phyloP scores from a whole-genome alignment of 2,888 invertebrate genomes.

The Diploptera punctata region DNA sequence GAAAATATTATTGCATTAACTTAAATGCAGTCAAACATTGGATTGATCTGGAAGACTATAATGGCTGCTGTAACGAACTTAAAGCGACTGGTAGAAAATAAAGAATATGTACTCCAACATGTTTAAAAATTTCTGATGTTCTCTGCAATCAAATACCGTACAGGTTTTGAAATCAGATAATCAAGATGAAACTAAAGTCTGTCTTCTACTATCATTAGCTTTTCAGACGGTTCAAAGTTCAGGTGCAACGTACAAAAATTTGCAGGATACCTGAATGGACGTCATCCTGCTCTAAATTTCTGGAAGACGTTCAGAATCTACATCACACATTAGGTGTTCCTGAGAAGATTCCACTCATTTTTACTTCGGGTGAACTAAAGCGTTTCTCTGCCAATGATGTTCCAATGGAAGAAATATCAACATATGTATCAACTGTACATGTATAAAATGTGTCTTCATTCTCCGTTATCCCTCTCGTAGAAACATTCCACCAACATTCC shows the following conservation, averaged over 20 bases:
- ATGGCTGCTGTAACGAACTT: background rate
- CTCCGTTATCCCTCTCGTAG: constrained; percentile 1
- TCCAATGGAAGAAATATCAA: constrained; percentile 3
- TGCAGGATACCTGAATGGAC: background rate
- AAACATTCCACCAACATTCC: background rate
- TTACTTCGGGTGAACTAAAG: constrained; percentile 12
- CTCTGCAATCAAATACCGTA: background rate
- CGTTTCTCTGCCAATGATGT: background rate
- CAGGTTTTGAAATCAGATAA: constrained; percentile 5
- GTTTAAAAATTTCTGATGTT: background rate
- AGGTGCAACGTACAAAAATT: background rate
- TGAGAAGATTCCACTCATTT: constrained; percentile 3
- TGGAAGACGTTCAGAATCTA: constrained; percentile 3
- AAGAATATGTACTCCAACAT: background rate
- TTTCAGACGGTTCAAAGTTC: background rate
- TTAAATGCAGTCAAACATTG: background rate
- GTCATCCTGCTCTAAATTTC: background rate
- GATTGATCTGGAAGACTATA: background rate
- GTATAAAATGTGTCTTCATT: background rate
- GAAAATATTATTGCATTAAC: constrained; percentile 2
- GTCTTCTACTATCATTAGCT: background rate
- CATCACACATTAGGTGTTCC: background rate
- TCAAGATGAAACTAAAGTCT: background rate
- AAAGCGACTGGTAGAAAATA: constrained; percentile 2
- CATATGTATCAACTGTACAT: background rate